Base-by-base conservation (phyloP, 2,797 vertebrate species). In the Uromys caudimaculatus region DNA sequence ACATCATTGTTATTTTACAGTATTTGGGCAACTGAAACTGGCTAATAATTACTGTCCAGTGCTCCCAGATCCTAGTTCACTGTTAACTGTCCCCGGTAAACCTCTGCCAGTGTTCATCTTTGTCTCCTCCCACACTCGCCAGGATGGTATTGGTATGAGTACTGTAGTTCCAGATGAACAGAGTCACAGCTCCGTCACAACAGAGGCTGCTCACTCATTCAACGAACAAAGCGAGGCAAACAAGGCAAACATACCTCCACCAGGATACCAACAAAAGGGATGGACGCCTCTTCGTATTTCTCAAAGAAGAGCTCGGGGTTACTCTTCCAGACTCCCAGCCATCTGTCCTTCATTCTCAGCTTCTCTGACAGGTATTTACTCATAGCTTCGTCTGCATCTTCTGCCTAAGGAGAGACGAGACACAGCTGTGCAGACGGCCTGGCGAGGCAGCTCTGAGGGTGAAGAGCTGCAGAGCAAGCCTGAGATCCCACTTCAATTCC, bases 301-400 rank as follows among this genome's bases (percentile, higher is more conserved):
- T 78, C 62, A 54, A 98, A 97, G 79, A 98, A 98, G 50, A 82
- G 24, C n/a, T 98, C 98, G 50, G 98, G 97, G 92, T 98, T 98
- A 19, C 97, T 97, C 94, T 98, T 94, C 95, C 98, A 98, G 52
- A 98, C 95, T 58, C 98, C 98, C 90, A 98, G 93, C 98, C 98
- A 98, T 83, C 92, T 98, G 78, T 97, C 98, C 92, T 97, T 98
- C 35, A 83, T n/a, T 71, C 97, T 98, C 82, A 96, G n/a, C 90
- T 98, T 98, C 91, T 97, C 98, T 58, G 95, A 93, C 24, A 98
- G 93, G 21, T 98, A 98, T 81, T 97, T 97, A 69, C 91, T 97
- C 94, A 97, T 95, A 27, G 97, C 96, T n/a, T 98, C 71, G 58
- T 97, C 97, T 89, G 97, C 98, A 93, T 98, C 97, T 93, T 98